Evolutionary conservation across 2,797 vertebrate species (phyloP).

Genomic region (Sternotherus odoratus): DNA sequence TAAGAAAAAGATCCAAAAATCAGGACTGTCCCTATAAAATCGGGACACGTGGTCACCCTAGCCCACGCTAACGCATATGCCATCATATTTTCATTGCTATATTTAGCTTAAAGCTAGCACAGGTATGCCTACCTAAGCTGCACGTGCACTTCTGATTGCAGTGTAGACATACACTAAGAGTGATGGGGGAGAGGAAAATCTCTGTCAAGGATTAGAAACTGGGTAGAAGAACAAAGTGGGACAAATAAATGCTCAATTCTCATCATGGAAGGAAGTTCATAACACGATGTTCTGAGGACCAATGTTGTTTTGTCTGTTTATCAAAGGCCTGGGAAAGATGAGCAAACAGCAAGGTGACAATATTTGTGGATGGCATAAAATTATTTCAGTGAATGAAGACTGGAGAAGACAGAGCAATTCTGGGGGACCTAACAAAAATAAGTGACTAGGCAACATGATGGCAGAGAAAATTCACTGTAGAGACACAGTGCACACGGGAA

Average conservation of each 20-base stretch:
- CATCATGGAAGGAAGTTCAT: not conserved
- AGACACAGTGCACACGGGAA: not conserved
- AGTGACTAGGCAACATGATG: accelerated
- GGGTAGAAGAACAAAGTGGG: not conserved
- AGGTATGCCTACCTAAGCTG: not conserved
- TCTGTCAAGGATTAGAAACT: not conserved
- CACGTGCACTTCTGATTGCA: not conserved
- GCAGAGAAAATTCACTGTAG: not conserved
- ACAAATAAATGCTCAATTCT: not conserved
- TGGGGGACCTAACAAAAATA: not conserved
- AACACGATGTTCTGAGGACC: not conserved
- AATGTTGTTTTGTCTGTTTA: not conserved
- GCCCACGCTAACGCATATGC: not conserved
- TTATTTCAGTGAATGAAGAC: not conserved
- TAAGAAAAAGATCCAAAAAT: too few relatives aligned
- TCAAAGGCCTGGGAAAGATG: not conserved
- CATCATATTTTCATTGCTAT: not conserved
- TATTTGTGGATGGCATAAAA: not conserved
- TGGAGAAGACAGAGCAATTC: not conserved
- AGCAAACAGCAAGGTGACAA: not conserved
- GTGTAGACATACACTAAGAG: not conserved
- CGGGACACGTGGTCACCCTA: too few relatives aligned
- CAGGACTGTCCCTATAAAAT: too few relatives aligned
- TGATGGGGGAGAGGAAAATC: too few relatives aligned
- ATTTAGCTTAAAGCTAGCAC: not conserved